These are phyloP conservation scores for Echiichthys vipera DNA, from an alignment of 2,797 vertebrate genomes.

Conservation along the genomic window DNA sequence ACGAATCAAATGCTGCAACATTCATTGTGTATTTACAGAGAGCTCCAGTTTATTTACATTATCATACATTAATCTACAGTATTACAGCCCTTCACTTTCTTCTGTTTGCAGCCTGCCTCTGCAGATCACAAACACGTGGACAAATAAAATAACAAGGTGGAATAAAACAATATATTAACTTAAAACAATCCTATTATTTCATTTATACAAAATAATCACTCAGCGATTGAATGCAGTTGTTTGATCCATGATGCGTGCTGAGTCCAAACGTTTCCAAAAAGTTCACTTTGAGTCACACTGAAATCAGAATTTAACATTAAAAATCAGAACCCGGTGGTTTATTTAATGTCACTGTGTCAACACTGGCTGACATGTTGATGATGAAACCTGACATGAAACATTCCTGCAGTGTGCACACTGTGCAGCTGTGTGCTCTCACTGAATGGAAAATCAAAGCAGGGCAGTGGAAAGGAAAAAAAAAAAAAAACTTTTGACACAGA, in stretches of 20 bases:
- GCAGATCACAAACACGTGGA: slow-evolving; percentile 23
- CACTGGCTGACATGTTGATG: no score
- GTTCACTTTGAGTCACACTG: slow-evolving; percentile 6
- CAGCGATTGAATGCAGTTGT: neutral
- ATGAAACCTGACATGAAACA: slow-evolving; percentile 21
- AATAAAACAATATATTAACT: slow-evolving; percentile 54
- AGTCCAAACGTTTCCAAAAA: slow-evolving; percentile 14
- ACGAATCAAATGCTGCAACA: slow-evolving; percentile 1
- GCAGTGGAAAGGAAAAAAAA: slow-evolving; percentile 4
- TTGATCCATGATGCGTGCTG: neutral
- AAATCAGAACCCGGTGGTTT: no score
- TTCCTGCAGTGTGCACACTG: neutral
- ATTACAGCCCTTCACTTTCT: slow-evolving; percentile 37
- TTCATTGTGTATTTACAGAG: slow-evolving; percentile 23
- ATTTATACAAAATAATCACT: slow-evolving; percentile 35
- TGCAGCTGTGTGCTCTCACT: slow-evolving; percentile 49
- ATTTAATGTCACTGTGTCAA: neutral
- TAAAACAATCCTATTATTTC: slow-evolving; percentile 15
- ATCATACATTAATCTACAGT: slow-evolving; percentile 42
- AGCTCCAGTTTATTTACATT: slow-evolving; percentile 57
- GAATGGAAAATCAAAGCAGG: slow-evolving; percentile 1
- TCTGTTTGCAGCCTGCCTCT: slow-evolving; percentile 37
- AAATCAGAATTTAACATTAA: neutral
- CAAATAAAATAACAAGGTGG: neutral
- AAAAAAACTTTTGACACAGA: neutral